These are phyloP conservation scores for Teleopsis dalmanni DNA, from an alignment of 1,140 invertebrate genomes.

Conservation along the genomic window DNA sequence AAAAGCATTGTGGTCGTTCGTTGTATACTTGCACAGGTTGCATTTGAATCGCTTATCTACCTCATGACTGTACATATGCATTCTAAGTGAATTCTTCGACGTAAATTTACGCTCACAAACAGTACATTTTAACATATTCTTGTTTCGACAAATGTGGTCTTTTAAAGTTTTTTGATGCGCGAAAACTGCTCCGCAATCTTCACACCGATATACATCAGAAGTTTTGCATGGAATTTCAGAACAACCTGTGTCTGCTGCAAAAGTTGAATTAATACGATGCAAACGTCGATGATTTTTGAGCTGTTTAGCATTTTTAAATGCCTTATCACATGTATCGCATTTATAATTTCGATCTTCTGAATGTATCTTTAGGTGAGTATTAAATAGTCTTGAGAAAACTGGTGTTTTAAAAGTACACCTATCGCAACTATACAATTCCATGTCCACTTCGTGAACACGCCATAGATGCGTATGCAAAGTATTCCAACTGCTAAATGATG, in stretches of 20 bases:
- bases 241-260: constrained; percentile 51
- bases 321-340: constrained; percentile 63
- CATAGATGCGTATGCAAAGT: constrained; percentile 67
- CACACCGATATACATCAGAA: constrained; percentile 26
- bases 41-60: constrained; percentile 78
- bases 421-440: constrained; percentile 64
- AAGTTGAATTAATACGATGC: constrained; percentile 48
- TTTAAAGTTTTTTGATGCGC: constrained; percentile 35
- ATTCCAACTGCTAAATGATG: constrained; percentile 50
- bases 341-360: constrained; percentile 53
- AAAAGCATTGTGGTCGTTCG: constrained; percentile 74
- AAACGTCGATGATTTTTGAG: constrained; percentile 56
- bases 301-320: constrained; percentile 70
- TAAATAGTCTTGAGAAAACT: constrained; percentile 55
- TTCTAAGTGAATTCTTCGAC: constrained; percentile 54
- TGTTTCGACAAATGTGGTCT: constrained; percentile 36
- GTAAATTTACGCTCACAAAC: constrained; percentile 63
- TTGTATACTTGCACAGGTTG: constrained; percentile 63
- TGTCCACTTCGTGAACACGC: constrained; percentile 64
- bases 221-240: constrained; percentile 17
- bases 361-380: constrained; percentile 64
- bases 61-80: constrained; percentile 62
- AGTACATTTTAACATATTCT: constrained; percentile 54
- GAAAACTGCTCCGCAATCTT: constrained; percentile 31
- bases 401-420: constrained; percentile 58